Evolutionary conservation across 2,113 vertebrate species (phyloP).

Genomic region (Ailurus styani): DNA sequence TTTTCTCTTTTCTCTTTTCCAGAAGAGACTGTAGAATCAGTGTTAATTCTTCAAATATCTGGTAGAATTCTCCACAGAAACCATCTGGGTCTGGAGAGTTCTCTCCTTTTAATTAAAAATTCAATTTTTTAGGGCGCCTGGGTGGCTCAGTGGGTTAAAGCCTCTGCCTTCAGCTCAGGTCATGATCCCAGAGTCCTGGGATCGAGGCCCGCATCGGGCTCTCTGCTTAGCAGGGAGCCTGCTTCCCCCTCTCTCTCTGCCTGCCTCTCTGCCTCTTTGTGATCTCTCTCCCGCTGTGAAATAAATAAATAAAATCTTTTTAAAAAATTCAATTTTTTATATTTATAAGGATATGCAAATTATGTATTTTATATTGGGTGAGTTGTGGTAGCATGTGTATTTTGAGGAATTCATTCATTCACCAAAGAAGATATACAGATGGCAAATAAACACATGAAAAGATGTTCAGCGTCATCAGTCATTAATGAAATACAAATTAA

Average conservation of each 20-base stretch:
- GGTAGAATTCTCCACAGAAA: background rate
- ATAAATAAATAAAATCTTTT: no score
- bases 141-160: no score
- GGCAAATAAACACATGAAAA: background rate
- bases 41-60: background rate
- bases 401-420: background rate
- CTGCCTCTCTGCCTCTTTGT: no score
- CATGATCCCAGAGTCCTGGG: no score
- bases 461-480: background rate
- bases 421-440: background rate
- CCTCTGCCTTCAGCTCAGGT: no score
- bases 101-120: background rate
- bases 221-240: no score
- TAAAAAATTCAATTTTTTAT: background rate
- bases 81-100: background rate
- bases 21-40: background rate
- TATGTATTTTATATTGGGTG: background rate
- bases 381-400: background rate
- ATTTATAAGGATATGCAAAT: background rate
- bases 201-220: no score
- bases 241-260: no score
- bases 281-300: no score
- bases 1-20: background rate
- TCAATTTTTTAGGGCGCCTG: background rate
- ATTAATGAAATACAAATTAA: constrained; percentile 16